phyloP scores from a whole-genome alignment of 2,888 invertebrate species.

The Pyrrhosoma nymphula region DNA sequence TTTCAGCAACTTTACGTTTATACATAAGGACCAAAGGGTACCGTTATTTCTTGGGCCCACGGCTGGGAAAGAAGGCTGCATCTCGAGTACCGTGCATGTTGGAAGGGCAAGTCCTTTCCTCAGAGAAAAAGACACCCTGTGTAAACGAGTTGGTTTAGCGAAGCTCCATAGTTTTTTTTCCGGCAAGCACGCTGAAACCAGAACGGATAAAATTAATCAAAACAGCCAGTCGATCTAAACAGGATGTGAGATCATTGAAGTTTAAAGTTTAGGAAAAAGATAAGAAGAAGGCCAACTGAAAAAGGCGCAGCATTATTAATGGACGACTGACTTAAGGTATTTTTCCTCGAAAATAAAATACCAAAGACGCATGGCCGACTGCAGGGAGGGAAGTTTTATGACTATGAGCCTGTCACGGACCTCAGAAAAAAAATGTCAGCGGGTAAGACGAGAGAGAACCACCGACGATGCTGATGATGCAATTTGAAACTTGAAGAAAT shows the following conservation, averaged over 20 bases:
- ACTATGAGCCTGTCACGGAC: not conserved
- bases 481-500: constrained; percentile 8
- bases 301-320: not conserved
- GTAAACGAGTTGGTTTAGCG: no score
- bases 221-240: not conserved
- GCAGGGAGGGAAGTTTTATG: not conserved
- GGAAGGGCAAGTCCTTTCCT: no score
- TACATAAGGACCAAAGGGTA: no score
- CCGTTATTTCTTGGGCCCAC: no score
- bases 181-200: not conserved
- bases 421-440: not conserved
- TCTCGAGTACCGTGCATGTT: no score
- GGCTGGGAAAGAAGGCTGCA: no score
- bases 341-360: constrained; percentile 17
- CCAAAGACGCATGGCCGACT: not conserved
- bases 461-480: not conserved
- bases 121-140: no score
- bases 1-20: no score
- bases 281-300: not conserved
- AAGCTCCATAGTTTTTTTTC: not conserved
- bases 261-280: not conserved
- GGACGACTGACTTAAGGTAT: not conserved
- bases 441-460: not conserved
- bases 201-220: not conserved
- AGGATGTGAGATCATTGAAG: not conserved